Evolutionary conservation across 2,797 vertebrate species (phyloP).

Genomic region (Chromobotia macracanthus): DNA sequence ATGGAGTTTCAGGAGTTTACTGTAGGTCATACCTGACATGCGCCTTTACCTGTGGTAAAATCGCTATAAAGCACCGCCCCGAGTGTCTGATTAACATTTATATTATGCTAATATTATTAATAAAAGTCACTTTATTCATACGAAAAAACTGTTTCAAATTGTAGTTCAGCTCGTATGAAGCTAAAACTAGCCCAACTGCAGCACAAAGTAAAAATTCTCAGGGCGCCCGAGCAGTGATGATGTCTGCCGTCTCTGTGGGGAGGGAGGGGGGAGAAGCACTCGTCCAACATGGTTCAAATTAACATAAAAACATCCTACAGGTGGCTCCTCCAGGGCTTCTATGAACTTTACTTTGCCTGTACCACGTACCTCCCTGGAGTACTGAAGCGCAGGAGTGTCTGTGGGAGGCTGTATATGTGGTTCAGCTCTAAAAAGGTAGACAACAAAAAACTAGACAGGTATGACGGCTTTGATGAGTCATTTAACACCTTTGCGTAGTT

Average conservation of each 20-base stretch:
- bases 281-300: conserved; percentile 33
- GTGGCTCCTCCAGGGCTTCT: conserved; percentile 50
- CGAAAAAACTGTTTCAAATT: background rate
- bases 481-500: conserved; percentile 18
- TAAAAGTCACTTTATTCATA: background rate
- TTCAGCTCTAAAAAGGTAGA: conserved; percentile 17
- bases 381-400: conserved; percentile 19
- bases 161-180: conserved; percentile 3
- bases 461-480: conserved; percentile 38
- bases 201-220: conserved; percentile 10
- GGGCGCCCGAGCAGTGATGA: conserved; percentile 21
- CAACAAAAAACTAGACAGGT: background rate
- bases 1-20: no score
- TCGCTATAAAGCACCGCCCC: no score
- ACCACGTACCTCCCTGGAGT: conserved; percentile 23
- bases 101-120: background rate
- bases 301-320: conserved; percentile 46
- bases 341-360: conserved; percentile 51
- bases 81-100: background rate
- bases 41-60: background rate
- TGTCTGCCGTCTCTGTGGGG: conserved; percentile 39
- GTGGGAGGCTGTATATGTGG: conserved; percentile 23
- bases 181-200: conserved; percentile 9
- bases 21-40: background rate
- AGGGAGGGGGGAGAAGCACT: background rate